These are phyloP conservation scores for Neoascia interrupta DNA, from an alignment of 2,888 invertebrate species.

Conservation along the genomic window DNA sequence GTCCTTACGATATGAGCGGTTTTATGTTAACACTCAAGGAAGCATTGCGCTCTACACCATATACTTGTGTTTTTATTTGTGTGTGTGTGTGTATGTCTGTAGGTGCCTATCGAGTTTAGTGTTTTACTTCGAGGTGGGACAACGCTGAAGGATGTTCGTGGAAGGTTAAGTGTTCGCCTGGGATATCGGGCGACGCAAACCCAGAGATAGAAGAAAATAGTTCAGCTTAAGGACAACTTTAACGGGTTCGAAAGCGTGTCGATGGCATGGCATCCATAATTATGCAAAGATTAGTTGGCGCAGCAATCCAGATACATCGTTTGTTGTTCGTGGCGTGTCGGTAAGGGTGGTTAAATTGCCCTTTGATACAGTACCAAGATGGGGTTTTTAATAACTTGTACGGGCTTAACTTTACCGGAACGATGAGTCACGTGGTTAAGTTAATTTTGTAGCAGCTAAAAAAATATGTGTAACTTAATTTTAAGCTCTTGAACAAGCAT, in stretches of 20 bases:
- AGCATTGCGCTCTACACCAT: slow-evolving; percentile 2
- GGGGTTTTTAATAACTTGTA: too few species aligned
- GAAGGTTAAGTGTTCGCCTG: slow-evolving; percentile 24
- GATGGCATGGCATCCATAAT: slow-evolving; percentile 48
- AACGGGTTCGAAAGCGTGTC: background rate
- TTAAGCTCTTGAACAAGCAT: too few species aligned
- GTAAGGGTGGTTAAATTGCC: background rate
- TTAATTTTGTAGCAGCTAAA: background rate
- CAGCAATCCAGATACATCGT: background rate
- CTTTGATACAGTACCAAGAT: background rate
- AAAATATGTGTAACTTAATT: background rate
- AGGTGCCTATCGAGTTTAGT: background rate
- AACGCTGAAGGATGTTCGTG: too few species aligned
- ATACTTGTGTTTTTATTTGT: too few species aligned
- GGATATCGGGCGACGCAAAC: slow-evolving; percentile 1
- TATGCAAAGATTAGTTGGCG: slow-evolving; percentile 36
- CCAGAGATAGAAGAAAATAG: background rate
- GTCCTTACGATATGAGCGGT: slow-evolving; percentile 37
- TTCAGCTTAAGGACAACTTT: slow-evolving; percentile 16
- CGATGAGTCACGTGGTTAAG: slow-evolving; percentile 15
- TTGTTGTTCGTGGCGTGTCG: background rate
- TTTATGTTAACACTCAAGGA: slow-evolving; percentile 45
- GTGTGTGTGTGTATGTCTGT: background rate
- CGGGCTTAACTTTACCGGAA: background rate
- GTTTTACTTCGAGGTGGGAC: too few species aligned